phyloP scores from a whole-genome alignment of 2,113 vertebrate genomes.

The Quiscalus mexicanus region DNA sequence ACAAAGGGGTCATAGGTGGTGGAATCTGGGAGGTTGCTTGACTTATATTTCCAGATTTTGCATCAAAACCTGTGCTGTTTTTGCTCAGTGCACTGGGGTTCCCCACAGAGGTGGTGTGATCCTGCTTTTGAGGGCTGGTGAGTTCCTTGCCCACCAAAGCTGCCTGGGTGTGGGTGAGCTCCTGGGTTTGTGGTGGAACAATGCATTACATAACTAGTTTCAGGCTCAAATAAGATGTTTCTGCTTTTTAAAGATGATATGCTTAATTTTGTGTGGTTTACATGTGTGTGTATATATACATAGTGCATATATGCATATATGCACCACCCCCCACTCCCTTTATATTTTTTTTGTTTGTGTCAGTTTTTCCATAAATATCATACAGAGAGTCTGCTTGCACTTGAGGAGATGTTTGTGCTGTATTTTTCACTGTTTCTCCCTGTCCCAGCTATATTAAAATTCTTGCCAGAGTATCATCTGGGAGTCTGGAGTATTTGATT shows the following conservation, averaged over 20 bases:
- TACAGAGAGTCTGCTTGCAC: neutral
- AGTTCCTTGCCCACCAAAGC: neutral
- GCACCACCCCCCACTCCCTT: too few relatives aligned
- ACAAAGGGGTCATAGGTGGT: neutral
- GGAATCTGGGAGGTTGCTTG: neutral
- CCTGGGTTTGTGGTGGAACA: neutral
- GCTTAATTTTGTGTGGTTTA: neutral
- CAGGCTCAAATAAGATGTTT: neutral
- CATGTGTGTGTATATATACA: neutral
- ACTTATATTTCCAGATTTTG: neutral
- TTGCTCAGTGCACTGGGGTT: neutral
- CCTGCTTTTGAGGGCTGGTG: neutral
- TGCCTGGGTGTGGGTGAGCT: neutral
- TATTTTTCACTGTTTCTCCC: neutral
- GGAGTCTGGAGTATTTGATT: neutral
- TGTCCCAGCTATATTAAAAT: neutral
- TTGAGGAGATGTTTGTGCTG: neutral
- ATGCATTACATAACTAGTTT: neutral
- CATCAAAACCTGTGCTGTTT: neutral
- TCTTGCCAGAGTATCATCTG: neutral
- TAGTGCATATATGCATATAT: neutral
- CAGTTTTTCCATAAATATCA: neutral
- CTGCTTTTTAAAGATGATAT: neutral
- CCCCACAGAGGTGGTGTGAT: neutral
- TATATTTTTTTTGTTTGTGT: neutral